phyloP scores from a whole-genome alignment of 2,888 invertebrate genomes.

The Bursaphelenchus okinawaensis region DNA sequence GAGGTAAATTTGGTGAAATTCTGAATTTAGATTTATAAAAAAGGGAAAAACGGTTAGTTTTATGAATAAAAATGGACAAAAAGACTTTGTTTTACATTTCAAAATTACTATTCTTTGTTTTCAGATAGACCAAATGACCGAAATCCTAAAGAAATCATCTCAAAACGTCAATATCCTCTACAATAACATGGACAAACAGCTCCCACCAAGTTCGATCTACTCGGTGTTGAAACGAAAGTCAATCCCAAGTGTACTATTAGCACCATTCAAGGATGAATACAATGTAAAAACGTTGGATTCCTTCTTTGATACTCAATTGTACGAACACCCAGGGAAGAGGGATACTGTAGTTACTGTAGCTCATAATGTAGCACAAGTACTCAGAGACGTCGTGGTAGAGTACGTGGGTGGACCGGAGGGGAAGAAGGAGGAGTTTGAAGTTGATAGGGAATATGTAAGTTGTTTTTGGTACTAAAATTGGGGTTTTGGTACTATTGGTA shows the following conservation, averaged over 20 bases:
- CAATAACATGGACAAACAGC: conserved; percentile 14
- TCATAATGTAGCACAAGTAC: conserved; percentile 1
- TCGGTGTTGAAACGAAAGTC: conserved; percentile 34
- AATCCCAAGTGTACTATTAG: conserved; percentile 32
- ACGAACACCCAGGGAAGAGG: not conserved
- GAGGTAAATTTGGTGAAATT: conserved; percentile 5
- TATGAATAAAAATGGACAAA: not conserved
- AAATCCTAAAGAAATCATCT: not conserved
- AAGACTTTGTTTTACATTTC: too few species aligned
- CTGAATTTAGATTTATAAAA: too few species aligned
- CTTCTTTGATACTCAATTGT: conserved; percentile 19
- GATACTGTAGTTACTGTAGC: not conserved
- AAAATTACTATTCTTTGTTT: conserved; percentile 6
- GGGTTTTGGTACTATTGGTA: too few species aligned
- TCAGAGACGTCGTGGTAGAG: conserved; percentile 12
- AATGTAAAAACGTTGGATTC: conserved; percentile 18
- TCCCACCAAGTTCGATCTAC: conserved; percentile 48
- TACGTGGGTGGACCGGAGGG: conserved; percentile 22
- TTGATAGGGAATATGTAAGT: conserved; percentile 34
- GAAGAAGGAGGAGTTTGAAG: conserved; percentile 17
- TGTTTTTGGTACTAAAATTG: not conserved
- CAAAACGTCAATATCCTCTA: not conserved
- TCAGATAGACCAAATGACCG: conserved; percentile 12
- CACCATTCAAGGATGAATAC: conserved; percentile 23
- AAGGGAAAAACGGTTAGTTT: not conserved